Evolutionary conservation across 2,888 invertebrate species (phyloP), one percentile per base, ranked within the genome.

Genomic region (Lepidonotus clava): DNA sequence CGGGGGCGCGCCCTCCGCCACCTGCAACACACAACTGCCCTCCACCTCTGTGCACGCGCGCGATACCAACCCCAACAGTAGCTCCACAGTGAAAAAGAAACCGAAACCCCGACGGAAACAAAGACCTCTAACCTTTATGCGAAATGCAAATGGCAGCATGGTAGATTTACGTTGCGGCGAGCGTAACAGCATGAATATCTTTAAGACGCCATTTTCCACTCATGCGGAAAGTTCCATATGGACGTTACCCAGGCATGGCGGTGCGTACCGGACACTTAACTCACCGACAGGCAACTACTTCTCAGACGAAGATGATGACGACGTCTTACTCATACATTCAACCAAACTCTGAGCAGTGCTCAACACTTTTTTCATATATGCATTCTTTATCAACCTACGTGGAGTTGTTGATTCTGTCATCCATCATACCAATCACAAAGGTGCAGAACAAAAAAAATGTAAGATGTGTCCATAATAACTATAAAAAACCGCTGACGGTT

Each of bases 101-200:
- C 80, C 80, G 46, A 80, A 80, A 80, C 41, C 80, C 11, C 21
- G 80, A 21, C 40, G 80, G 51, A 80, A 80, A 80, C 80, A 41
- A 46, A 80, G 61, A 51, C 86, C 86, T 32, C 40, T 86, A 76
- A 56, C 86, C 38, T 86, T 86, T 56, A 53, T 51, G 77, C 77
- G 86, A 51, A 86, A 86, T 66, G 80, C 80, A 46, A 86, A 86
- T 77, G 86, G 86, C 53, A 86, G 86, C 80, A 86, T 86, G 86
- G 86, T 86, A 38, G 86, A 86, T 41, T 66, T 86, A 41, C 67
- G 85, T 46, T 61, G 61, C 66, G 85, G 66, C 41, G 85, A 66
- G 71, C 46, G 46, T n/a, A 66, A 85, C 53, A 85, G 85, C 76
- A 71, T 85, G 76, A 71, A 46, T 21, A 85, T 85, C 66, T 85